These are phyloP conservation scores for Mystacornis crossleyi DNA, from an alignment of 2,113 vertebrate species.

Conservation along the genomic window DNA sequence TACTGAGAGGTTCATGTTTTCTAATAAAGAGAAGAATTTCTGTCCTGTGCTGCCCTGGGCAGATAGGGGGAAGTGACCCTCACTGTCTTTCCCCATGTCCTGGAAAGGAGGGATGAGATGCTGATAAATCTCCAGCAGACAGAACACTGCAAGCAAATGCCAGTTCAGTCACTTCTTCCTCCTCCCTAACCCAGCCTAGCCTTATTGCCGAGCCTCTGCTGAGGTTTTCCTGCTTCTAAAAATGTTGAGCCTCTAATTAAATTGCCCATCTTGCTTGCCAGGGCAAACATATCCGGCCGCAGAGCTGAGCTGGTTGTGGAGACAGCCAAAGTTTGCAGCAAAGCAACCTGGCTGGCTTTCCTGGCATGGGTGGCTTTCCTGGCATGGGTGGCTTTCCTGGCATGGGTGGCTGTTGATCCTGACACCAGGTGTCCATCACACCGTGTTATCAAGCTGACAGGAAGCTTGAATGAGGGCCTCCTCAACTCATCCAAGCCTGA, in stretches of 20 bases:
- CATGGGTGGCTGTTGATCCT: not conserved
- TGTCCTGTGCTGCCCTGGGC: not conserved
- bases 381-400: not conserved
- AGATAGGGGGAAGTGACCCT: not conserved
- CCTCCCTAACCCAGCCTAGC: not conserved
- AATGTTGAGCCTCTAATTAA: conserved; percentile 41
- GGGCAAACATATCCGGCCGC: not conserved
- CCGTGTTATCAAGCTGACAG: not conserved
- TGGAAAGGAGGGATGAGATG: not conserved
- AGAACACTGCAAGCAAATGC: not conserved
- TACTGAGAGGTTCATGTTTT: not conserved
- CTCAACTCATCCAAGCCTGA: not conserved
- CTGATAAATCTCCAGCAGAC: not conserved
- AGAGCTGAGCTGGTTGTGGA: not conserved
- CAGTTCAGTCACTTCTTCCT: not conserved
- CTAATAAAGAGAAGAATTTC: not conserved
- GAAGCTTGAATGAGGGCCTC: not conserved
- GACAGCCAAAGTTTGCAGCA: not conserved
- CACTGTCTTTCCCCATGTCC: fast-evolving
- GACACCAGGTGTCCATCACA: not conserved
- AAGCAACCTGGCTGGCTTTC: not conserved
- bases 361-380: not conserved
- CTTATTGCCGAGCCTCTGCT: not conserved
- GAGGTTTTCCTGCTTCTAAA: conserved; percentile 65
- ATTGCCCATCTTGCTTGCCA: not conserved